Conservation (phyloP, 1,140 invertebrate genomes). For the Drosophila kohkoa region DNA sequence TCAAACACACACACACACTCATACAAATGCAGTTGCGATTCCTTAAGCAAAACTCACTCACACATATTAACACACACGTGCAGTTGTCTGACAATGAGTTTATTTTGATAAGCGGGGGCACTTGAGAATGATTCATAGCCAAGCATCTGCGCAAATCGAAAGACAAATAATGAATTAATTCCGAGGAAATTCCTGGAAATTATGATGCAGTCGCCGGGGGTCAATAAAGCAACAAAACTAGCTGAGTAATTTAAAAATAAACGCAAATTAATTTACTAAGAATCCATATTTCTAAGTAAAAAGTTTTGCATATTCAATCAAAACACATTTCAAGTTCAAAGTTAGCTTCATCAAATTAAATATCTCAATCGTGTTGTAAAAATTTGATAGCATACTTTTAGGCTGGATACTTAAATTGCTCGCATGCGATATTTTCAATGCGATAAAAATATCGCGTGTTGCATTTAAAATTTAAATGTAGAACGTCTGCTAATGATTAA, state of each 20-base stretch:
- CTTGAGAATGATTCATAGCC: constrained; percentile 36
- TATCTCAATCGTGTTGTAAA: constrained; percentile 2
- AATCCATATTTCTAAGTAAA: background rate
- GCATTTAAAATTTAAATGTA: background rate
- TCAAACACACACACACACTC: background rate
- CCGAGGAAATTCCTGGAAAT: constrained; percentile 6
- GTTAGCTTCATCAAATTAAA: constrained; percentile 1
- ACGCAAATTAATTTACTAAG: too few species aligned
- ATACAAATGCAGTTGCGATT: background rate
- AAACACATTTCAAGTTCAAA: background rate
- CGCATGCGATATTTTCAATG: background rate
- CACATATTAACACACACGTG: background rate
- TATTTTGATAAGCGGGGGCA: constrained; percentile 17
- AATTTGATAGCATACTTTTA: constrained; percentile 40
- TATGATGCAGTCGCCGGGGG: background rate
- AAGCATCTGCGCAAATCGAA: constrained; percentile 39
- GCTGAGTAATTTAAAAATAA: background rate
- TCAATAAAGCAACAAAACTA: background rate
- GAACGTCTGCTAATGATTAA: background rate
- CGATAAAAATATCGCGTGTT: background rate
- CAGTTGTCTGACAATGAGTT: background rate
- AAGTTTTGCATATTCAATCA: background rate
- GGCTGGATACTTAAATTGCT: background rate
- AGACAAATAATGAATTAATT: constrained; percentile 30
- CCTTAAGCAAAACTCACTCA: background rate